These are phyloP conservation scores for Falco rusticolus DNA, from an alignment of 2,797 vertebrate genomes.

Conservation along the genomic window DNA sequence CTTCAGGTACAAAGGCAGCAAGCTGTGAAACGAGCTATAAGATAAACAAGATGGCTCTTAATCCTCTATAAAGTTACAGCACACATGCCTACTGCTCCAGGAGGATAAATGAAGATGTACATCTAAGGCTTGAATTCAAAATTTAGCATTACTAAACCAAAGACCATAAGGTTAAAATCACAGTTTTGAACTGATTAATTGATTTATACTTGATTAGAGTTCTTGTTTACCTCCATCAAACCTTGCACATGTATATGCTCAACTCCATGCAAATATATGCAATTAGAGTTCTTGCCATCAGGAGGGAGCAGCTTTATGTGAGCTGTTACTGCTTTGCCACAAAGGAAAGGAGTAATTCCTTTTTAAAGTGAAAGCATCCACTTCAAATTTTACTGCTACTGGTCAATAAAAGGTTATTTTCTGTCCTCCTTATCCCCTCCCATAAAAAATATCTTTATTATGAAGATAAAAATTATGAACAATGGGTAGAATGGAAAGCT, in stretches of 20 bases:
- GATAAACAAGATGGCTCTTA: not conserved
- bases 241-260: not conserved
- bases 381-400: constrained; percentile 4
- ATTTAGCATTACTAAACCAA: not conserved
- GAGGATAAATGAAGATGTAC: not conserved
- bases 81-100: not conserved
- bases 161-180: not conserved
- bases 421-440: constrained; percentile 31
- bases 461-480: constrained; percentile 10
- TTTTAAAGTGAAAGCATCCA: constrained; percentile 6
- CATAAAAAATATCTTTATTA: not conserved
- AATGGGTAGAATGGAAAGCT: constrained; percentile 7
- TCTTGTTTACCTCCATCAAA: not conserved
- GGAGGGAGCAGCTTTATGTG: not conserved
- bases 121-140: constrained; percentile 2
- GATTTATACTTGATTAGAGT: not conserved
- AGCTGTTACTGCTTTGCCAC: constrained; percentile 1
- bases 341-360: constrained; percentile 45
- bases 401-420: not conserved
- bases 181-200: not conserved
- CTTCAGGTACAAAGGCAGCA: constrained; percentile 46
- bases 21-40: constrained; percentile 57
- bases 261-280: not conserved
- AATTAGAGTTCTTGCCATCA: not conserved
- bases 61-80: constrained; percentile 17